These are phyloP conservation scores for Microchrysa polita DNA, from an alignment of 2,888 invertebrate species.

Conservation along the genomic window DNA sequence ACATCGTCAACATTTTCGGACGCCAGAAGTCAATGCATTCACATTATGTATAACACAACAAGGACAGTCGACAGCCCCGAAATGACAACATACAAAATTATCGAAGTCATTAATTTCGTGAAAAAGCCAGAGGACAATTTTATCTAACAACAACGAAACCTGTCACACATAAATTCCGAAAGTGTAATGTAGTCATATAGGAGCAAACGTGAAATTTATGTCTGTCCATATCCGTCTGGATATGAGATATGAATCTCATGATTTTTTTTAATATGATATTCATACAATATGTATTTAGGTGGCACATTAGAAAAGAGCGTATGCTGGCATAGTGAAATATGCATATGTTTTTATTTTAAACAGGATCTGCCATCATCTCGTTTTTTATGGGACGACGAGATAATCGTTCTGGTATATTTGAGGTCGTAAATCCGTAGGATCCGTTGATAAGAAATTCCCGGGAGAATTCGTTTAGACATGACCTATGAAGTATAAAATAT, in stretches of 20 bases:
- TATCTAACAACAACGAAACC: constrained; percentile 42
- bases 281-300: no score
- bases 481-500: no score
- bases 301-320: no score
- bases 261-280: constrained; percentile 2
- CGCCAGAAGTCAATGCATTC: no score
- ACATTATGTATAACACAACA: no score
- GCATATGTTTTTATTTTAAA: not conserved
- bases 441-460: no score
- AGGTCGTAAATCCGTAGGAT: no score
- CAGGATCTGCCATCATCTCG: not conserved
- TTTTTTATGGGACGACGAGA: no score
- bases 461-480: no score
- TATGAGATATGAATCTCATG: constrained; percentile 24
- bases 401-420: no score
- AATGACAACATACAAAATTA: constrained; percentile 22
- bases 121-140: constrained; percentile 37
- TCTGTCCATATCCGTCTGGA: constrained; percentile 23
- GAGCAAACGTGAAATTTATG: constrained; percentile 19
- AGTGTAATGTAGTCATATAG: constrained; percentile 27
- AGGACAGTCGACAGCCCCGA: not conserved
- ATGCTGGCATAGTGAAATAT: not conserved
- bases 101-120: constrained; percentile 41
- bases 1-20: no score
- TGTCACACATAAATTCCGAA: constrained; percentile 39